Base-by-base conservation (phyloP, 2,113 vertebrate species). In the Zosterops japonicus region DNA sequence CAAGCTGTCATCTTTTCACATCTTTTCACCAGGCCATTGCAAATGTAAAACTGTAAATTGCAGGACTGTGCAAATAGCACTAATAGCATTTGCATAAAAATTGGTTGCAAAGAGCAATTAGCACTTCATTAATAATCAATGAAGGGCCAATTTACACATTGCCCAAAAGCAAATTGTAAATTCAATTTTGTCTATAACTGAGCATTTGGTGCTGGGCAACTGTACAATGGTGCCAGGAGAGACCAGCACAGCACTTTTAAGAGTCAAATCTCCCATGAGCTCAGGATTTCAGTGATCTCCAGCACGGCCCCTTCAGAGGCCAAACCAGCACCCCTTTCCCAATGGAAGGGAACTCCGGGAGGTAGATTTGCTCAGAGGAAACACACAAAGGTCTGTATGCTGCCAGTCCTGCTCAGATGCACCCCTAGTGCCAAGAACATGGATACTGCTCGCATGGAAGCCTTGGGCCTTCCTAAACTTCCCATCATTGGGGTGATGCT, bases 111-210 rank as follows among this genome's bases (percentile, higher is more conserved):
- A 97, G 97, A 98, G 97, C 98, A 98, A 98, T 98, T 98, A 98
- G 97, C 98, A 98, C 98, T 97, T 98, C 98, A 98, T 98, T 98
- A 98, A 98, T 98, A 98, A 98, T 98, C 98, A 97, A 97, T 97
- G 98, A 98, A 98, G 96, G 96, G 97, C 98, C 97, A 98, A 98
- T 98, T 98, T 97, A 97, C 98, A 98, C 98, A 84, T 97, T 96
- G 96, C 97, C 98, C 97, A 96, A 97, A 98, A 98, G 97, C 97
- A 97, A 98, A 97, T 97, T 97, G 96, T 97, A 97, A 97, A 97
- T 96, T 97, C 86, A 85, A 98, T 97, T 96, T 97, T 95, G 97
- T 97, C 94, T 95, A 95, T 94, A 96, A 95, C 95, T 70, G 96
- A 87, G 95, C 95, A 95, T 95, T 87, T 88, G 89, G 92, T 96